phyloP scores from a whole-genome alignment of 2,113 vertebrate genomes.

The Alligator mississippiensis region DNA sequence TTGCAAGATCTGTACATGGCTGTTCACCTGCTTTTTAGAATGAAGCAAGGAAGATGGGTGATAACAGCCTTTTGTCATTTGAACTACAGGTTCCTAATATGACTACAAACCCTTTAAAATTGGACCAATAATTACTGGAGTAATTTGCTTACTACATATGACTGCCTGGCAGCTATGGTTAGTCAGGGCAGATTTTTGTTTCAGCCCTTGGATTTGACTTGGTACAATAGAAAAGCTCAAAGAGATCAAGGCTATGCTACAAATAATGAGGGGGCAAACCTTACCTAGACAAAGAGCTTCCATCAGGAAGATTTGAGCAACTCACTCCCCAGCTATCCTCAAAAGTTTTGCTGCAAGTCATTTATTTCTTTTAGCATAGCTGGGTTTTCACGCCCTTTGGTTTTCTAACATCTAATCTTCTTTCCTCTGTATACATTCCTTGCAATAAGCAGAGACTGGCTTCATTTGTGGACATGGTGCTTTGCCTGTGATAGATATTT shows the following conservation, averaged over 20 bases:
- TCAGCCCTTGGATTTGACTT: neutral
- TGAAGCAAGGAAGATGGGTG: fast-evolving
- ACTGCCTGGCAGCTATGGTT: neutral
- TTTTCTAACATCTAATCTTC: neutral
- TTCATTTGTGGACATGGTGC: neutral
- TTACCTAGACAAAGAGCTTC: neutral
- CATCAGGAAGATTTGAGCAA: neutral
- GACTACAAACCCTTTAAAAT: neutral
- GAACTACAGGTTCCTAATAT: neutral
- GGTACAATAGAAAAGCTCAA: neutral
- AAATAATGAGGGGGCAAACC: neutral
- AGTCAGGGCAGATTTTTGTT: neutral
- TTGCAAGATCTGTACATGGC: fast-evolving
- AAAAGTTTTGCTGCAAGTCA: neutral
- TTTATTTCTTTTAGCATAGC: neutral
- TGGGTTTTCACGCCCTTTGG: neutral
- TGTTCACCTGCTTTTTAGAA: neutral
- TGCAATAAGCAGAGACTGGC: neutral
- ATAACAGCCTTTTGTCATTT: neutral
- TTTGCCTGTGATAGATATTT: neutral
- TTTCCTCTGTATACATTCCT: neutral
- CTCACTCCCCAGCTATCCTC: neutral
- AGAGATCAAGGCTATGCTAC: neutral
- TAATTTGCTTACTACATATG: neutral
- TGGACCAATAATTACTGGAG: neutral